A percentile compares a stretch with the other conserved stretches of the same genome.
These are phyloP conservation scores for Hepsetus odoe DNA, from an alignment of 2,113 vertebrate genomes.

Conservation along the genomic window DNA sequence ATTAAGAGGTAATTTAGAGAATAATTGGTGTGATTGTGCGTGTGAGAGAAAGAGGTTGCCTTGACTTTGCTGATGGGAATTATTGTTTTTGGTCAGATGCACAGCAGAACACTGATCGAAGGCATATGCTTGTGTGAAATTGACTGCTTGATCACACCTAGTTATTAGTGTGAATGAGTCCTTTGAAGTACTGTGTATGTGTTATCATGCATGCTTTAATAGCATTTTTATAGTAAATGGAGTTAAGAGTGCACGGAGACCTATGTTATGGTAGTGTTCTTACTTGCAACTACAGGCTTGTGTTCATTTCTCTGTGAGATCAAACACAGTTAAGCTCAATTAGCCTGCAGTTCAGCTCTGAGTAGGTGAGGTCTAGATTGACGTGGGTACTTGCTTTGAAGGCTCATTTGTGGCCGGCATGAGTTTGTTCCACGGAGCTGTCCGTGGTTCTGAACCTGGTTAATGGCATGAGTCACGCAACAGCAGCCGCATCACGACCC, in stretches of 20 bases:
- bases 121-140: background rate
- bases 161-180: slow-evolving; percentile 49
- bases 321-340: slow-evolving; percentile 44
- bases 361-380: slow-evolving; percentile 7
- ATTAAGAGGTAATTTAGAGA: background rate
- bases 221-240: background rate
- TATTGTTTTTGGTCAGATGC: background rate
- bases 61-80: too few species aligned
- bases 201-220: slow-evolving; percentile 13
- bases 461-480: slow-evolving; percentile 30
- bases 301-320: slow-evolving; percentile 10
- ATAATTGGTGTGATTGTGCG: background rate
- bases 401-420: slow-evolving; percentile 5
- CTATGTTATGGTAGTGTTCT: slow-evolving; percentile 5
- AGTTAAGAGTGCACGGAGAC: slow-evolving; percentile 1
- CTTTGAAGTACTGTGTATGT: slow-evolving; percentile 2
- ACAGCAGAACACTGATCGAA: background rate
- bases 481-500: slow-evolving; percentile 1
- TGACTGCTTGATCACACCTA: slow-evolving; percentile 36
- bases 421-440: slow-evolving; percentile 20
- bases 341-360: slow-evolving; percentile 2
- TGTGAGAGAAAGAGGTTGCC: background rate
- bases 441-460: slow-evolving; percentile 28
- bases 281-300: background rate
- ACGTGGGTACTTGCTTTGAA: slow-evolving; percentile 19